Conservation (phyloP, 2,797 vertebrate species). For the Pipistrellus pipistrellus region DNA sequence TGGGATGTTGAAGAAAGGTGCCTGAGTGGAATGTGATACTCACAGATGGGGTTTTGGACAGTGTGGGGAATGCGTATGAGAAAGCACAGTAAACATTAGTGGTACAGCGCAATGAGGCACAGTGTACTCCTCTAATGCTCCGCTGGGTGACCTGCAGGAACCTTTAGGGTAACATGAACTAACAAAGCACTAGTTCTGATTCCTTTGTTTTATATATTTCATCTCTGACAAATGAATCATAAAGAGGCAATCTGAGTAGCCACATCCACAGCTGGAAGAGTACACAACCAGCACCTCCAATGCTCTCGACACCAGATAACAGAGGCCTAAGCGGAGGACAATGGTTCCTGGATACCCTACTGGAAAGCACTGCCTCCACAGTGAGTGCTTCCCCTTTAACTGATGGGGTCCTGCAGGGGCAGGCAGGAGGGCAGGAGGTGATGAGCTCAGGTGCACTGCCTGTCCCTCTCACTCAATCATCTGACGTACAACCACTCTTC, state of each 20-base stretch:
- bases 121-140: accelerated
- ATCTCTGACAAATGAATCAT: background rate
- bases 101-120: background rate
- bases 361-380: background rate
- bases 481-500: background rate
- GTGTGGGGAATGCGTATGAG: background rate
- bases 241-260: background rate
- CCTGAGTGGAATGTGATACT: background rate
- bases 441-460: accelerated
- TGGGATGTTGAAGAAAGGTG: background rate
- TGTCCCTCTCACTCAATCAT: background rate
- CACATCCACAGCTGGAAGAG: background rate
- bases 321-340: no score
- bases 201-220: background rate
- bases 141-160: no score
- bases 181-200: background rate
- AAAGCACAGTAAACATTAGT: background rate
- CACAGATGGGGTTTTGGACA: background rate
- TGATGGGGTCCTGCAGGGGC: background rate
- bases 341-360: background rate
- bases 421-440: background rate
- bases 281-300: background rate
- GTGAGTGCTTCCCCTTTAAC: background rate
- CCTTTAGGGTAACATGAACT: background rate
- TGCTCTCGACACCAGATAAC: background rate